Percentiles rank a stretch among this genome's conserved stretches.
Evolutionary conservation across 2,797 vertebrate species (phyloP).

Genomic region (Denticeps clupeoides): DNA sequence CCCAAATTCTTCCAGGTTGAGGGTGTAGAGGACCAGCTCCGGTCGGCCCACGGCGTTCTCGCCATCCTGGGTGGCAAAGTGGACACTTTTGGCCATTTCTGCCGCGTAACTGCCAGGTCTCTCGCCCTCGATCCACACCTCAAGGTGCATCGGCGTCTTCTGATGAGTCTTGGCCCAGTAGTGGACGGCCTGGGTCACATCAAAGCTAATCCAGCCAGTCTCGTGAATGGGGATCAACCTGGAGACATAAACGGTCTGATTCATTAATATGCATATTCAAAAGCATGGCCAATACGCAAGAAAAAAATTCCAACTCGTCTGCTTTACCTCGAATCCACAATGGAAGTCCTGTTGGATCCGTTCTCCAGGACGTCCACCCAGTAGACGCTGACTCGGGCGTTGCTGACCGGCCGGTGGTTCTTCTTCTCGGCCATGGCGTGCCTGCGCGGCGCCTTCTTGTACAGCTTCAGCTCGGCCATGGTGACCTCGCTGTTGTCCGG

Average conservation of each 20-base stretch:
- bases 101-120: slow-evolving; percentile 72
- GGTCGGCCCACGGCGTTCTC: slow-evolving; percentile 73
- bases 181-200: slow-evolving; percentile 87
- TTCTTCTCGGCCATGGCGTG: slow-evolving; percentile 51
- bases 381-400: slow-evolving; percentile 80
- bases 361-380: slow-evolving; percentile 70
- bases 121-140: slow-evolving; percentile 87
- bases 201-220: slow-evolving; percentile 86
- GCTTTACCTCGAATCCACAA: slow-evolving; percentile 83
- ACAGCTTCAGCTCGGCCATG: slow-evolving; percentile 88
- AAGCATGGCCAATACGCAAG: neutral
- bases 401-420: slow-evolving; percentile 60
- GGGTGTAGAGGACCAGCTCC: slow-evolving; percentile 84
- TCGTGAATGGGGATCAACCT: slow-evolving; percentile 80
- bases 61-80: slow-evolving; percentile 71
- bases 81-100: slow-evolving; percentile 73
- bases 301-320: slow-evolving; percentile 8
- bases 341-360: slow-evolving; percentile 76
- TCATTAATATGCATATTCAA: too few species aligned
- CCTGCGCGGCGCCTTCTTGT: slow-evolving; percentile 69
- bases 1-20: slow-evolving; percentile 80
- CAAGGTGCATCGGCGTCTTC: slow-evolving; percentile 74
- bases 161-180: slow-evolving; percentile 73
- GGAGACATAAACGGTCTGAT: slow-evolving; percentile 11
- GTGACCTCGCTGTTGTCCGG: slow-evolving; percentile 83